Base-by-base conservation (phyloP, 1,140 invertebrate species). In the Tyrophagus putrescentiae region DNA sequence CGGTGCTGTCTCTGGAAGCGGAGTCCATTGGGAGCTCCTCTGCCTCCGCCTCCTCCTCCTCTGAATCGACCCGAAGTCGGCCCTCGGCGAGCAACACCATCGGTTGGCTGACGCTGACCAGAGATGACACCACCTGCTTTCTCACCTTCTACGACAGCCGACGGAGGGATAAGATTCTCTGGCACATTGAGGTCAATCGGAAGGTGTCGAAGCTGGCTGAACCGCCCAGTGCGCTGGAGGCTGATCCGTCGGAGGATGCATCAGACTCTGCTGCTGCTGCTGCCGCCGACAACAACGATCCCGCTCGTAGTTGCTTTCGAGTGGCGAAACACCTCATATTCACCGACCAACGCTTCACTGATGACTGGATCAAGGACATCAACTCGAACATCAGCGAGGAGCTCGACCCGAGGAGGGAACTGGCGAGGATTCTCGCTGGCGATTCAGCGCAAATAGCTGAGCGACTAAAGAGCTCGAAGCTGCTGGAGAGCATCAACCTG, bases 291-390 rank as follows among this genome's bases (percentile, higher is more conserved):
- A 23, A 42, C 25, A n/a, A 42, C 18, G 41, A 42, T 42, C 41
- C 41, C 1, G 18, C 6, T 3, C 4, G 25, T 42, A 42, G 25
- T 5, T 27, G 52, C 27, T 54, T 59, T 59, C 57, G 25, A 1
- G 21, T 59, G 4, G 34, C 29, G 29, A 9, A 28, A 4, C 18
- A 59, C 23, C 9, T 45, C 3, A 59, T 59, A 11, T n/a, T 16
- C 32, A 28, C 39, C 9, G 39, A 59, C 25, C n/a, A 5, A 4
- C 11, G 29, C 32, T 28, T n/a, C 11, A 45, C 29, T 1, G 39
- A 44, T 45, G 41, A 44, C 18, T 59, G 57, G 57, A 42, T 44
- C n/a, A 59, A 59, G 9, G 57, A 59, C 34, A 59, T 59, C 13
- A 59, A 59, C 34, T 41, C 25, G n/a, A 57, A 57, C 32, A 57